Percentiles rank a stretch among this genome's conserved stretches.
Conservation (phyloP, 1,140 invertebrate genomes). For the Oncopeltus fasciatus region DNA sequence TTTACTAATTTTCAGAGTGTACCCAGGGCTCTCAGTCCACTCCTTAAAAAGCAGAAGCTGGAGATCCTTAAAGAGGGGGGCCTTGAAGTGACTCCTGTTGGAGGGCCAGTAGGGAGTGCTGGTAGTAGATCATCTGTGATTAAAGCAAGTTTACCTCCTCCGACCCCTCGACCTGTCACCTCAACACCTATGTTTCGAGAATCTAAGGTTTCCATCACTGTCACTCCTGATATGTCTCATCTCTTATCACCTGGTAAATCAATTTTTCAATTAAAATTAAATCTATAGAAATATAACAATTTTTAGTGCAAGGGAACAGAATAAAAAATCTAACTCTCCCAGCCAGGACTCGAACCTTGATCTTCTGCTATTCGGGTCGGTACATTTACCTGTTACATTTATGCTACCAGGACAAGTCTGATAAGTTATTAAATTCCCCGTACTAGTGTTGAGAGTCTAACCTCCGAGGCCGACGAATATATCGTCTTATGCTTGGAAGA, state of each 20-base stretch:
- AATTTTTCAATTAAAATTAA: too few relatives aligned
- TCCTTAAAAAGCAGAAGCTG: slow-evolving; percentile 49
- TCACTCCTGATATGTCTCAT: slow-evolving; percentile 37
- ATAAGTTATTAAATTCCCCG: too few relatives aligned
- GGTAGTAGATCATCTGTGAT: slow-evolving; percentile 2
- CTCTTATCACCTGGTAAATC: slow-evolving; percentile 31
- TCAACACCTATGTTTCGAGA: background rate
- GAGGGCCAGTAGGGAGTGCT: slow-evolving; percentile 23
- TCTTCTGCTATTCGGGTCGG: too few relatives aligned
- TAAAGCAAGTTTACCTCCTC: slow-evolving; percentile 16
- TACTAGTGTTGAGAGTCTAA: too few relatives aligned
- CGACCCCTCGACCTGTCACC: background rate
- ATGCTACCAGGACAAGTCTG: too few relatives aligned
- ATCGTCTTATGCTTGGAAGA: too few relatives aligned
- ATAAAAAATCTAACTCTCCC: too few relatives aligned
- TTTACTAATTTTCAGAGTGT: slow-evolving; percentile 23
- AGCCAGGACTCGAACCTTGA: too few relatives aligned
- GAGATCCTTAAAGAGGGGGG: slow-evolving; percentile 58
- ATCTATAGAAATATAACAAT: too few relatives aligned
- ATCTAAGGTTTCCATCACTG: slow-evolving; percentile 34
- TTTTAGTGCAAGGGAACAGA: too few relatives aligned
- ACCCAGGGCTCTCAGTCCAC: slow-evolving; percentile 24
- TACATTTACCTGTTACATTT: too few relatives aligned
- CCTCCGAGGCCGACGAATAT: too few relatives aligned
- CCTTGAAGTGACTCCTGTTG: slow-evolving; percentile 51